Evolutionary conservation across 1,140 invertebrate species (phyloP).

Genomic region (Drosophila triauraria): DNA sequence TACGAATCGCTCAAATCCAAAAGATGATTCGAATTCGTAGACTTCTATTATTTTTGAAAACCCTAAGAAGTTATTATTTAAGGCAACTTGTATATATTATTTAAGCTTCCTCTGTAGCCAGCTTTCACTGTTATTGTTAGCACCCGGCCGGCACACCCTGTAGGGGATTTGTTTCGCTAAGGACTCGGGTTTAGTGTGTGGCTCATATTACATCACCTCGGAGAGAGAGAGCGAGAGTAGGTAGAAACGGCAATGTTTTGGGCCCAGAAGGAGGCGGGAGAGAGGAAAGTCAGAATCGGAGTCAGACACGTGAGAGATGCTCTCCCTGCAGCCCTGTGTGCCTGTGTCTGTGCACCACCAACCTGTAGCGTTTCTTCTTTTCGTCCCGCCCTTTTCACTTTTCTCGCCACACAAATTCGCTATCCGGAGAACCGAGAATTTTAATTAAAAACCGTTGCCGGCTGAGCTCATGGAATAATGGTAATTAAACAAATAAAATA

Average conservation of each 20-base stretch:
- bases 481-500: conserved; percentile 41
- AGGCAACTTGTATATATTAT: no score
- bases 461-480: conserved; percentile 30
- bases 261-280: conserved; percentile 23
- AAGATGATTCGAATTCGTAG: no score
- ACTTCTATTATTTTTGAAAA: no score
- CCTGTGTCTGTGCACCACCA: conserved; percentile 44
- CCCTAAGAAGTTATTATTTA: no score
- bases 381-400: conserved; percentile 19
- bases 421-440: background rate
- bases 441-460: conserved; percentile 5
- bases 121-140: background rate
- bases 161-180: conserved; percentile 49
- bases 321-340: background rate
- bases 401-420: conserved; percentile 15
- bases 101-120: background rate
- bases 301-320: conserved; percentile 33
- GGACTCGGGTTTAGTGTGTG: conserved; percentile 37
- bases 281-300: conserved; percentile 29
- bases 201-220: conserved; percentile 68
- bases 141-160: conserved; percentile 27
- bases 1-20: no score
- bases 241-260: conserved; percentile 20
- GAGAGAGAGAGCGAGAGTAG: conserved; percentile 29
- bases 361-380: conserved; percentile 66